These are phyloP conservation scores for Abscondita cerata DNA, from an alignment of 2,888 invertebrate species.

Conservation along the genomic window DNA sequence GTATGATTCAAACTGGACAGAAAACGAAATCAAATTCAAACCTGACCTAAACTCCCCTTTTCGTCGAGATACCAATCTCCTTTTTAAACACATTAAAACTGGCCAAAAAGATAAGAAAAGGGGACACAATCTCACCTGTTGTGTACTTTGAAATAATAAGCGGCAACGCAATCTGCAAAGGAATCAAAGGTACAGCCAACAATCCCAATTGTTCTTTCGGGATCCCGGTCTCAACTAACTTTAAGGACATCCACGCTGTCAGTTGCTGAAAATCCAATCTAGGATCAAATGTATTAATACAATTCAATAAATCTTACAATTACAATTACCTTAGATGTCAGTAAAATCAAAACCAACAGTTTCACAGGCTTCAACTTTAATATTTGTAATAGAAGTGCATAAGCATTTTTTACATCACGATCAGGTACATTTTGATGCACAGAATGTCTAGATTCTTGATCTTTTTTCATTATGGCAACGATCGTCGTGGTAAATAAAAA, in stretches of 20 bases:
- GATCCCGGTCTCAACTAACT: constrained; percentile 95
- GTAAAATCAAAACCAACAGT: constrained; percentile 77
- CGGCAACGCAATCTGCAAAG: constrained; percentile 90
- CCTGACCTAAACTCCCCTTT: no score
- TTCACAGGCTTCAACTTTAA: constrained; percentile 83
- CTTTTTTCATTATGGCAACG: constrained; percentile 87
- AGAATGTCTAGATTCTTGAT: constrained; percentile 63
- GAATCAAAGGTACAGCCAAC: constrained; percentile 91
- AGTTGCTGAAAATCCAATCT: constrained; percentile 95
- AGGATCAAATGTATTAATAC: constrained; percentile 20
- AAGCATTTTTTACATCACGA: constrained; percentile 73
- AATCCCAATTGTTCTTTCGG: constrained; percentile 94
- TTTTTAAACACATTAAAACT: no score
- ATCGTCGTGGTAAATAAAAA: constrained; percentile 91
- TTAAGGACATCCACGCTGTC: constrained; percentile 94
- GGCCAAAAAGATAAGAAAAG: no score
- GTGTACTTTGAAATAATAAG: constrained; percentile 73
- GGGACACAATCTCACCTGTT: constrained; percentile 45
- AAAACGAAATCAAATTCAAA: no score
- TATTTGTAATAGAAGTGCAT: constrained; percentile 82
- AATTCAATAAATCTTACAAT: not conserved
- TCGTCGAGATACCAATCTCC: no score
- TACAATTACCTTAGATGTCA: constrained; percentile 85
- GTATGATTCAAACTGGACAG: no score
- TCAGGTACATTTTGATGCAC: constrained; percentile 57